Conservation (phyloP, 2,888 invertebrate species). For the Eristalis arbustorum region DNA sequence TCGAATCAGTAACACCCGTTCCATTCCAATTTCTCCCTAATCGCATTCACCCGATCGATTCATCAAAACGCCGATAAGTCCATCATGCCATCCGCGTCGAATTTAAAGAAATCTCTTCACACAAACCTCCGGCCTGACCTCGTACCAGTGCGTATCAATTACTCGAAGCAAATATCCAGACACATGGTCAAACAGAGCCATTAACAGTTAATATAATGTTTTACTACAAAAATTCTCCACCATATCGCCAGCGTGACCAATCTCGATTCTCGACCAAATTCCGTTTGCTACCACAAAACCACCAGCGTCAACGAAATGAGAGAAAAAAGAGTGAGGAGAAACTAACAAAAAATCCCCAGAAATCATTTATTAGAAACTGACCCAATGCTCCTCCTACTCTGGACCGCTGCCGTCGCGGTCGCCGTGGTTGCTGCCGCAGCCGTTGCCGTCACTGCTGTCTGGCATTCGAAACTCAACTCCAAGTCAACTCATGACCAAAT, state of each 20-base stretch:
- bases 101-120: constrained; percentile 46
- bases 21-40: not conserved
- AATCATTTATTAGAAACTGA: constrained; percentile 70
- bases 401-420: not conserved
- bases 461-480: constrained; percentile 58
- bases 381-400: constrained; percentile 48
- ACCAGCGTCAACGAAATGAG: not conserved
- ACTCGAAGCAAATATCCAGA: constrained; percentile 35
- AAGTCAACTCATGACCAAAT: constrained; percentile 68
- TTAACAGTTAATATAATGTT: constrained; percentile 69
- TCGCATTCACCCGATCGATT: constrained; percentile 17
- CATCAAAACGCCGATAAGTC: constrained; percentile 61
- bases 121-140: constrained; percentile 36
- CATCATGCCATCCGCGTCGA: constrained; percentile 12
- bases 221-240: constrained; percentile 60
- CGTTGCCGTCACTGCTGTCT: constrained; percentile 8
- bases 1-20: not conserved
- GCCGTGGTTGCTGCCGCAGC: not conserved
- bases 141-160: constrained; percentile 48
- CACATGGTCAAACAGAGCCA: constrained; percentile 61
- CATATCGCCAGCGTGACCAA: constrained; percentile 53
- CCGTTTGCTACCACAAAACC: constrained; percentile 49
- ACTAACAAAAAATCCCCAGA: constrained; percentile 28
- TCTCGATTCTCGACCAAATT: constrained; percentile 52
- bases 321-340: not conserved